Base-by-base conservation (phyloP, 1,140 invertebrate genomes). In the Fopius arisanus region DNA sequence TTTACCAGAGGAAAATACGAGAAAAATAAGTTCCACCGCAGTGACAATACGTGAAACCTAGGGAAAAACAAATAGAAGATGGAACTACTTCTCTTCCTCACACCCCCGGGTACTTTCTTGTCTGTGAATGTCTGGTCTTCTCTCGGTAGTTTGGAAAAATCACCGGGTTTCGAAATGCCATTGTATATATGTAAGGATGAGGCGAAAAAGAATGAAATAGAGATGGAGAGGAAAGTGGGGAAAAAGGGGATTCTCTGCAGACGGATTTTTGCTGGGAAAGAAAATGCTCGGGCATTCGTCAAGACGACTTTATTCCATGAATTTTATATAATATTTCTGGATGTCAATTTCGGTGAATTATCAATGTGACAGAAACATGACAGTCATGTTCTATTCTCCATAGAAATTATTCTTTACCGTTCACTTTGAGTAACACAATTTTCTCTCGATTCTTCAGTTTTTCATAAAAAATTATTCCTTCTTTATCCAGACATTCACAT, bases 71-170 rank as follows among this genome's bases (percentile, higher is more conserved):
- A 59, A 59, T 59, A 26, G 23, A 59, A 59, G 54, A 59, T 19
- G 54, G 19, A 59, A 59, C 2, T 59, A 59, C 54, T 59, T 59
- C 26, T 59, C 54, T 59, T 59, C 19, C 21, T 59, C 10, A 59
- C 54, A 59, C 54, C 23, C 26, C 19, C 14, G 54, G 54, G 7
- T 12, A 59, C 23, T 26, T 59, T 59, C 14, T 28, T 28, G n/a
- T 51, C 54, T 48, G 16, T 48, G 43, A 5, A 48, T 48, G 54
- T 59, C n/a, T n/a, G n/a, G n/a, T n/a, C 19, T 23, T 14, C 23
- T 59, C 54, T 9, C 54, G 54, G 23, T 28, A 59, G 54, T 59
- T 59, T 26, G 10, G 54, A 59, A 59, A 59, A 59, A 59, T 59
- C 54, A 59, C 54, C 54, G 54, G 54, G 21, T 48, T 48, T 59